Percentiles rank a stretch among this genome's conserved stretches.
These are phyloP conservation scores for Ectropis grisescens DNA, from an alignment of 1,140 invertebrate species.

Conservation along the genomic window DNA sequence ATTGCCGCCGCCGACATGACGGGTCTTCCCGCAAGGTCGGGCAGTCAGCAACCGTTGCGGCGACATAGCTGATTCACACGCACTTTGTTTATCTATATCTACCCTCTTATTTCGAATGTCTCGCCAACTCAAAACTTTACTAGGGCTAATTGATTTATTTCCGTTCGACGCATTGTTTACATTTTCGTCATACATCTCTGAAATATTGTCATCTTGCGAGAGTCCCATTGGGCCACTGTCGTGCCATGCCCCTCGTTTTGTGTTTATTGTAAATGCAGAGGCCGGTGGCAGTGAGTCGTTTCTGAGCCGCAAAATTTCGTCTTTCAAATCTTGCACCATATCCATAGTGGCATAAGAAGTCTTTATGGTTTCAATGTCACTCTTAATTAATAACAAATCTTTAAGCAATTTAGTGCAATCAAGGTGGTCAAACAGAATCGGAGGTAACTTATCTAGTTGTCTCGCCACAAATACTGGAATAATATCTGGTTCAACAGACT, in stretches of 20 bases:
- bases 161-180: neutral
- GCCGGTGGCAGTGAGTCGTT: slow-evolving; percentile 1
- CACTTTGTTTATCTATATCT: neutral
- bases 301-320: slow-evolving; percentile 2
- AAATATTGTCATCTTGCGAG: slow-evolving; percentile 1
- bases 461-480: slow-evolving; percentile 13
- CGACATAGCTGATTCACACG: slow-evolving; percentile 1
- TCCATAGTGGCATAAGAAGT: slow-evolving; percentile 7
- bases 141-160: neutral
- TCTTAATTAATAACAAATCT: slow-evolving; percentile 8
- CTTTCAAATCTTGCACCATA: slow-evolving; percentile 6
- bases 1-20: neutral
- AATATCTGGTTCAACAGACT: slow-evolving; percentile 8
- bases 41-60: too few species aligned
- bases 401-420: slow-evolving; percentile 13
- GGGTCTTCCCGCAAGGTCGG: neutral
- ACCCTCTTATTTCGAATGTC: neutral
- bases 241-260: slow-evolving; percentile 1
- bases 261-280: slow-evolving; percentile 1
- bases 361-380: slow-evolving; percentile 8
- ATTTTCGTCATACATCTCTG: neutral
- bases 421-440: slow-evolving; percentile 10
- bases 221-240: slow-evolving; percentile 3
- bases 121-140: too few species aligned
- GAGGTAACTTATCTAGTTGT: slow-evolving; percentile 10